Base-by-base conservation (phyloP, 92 coral and sea anemone species). In the Palythoa caribaeorum region DNA sequence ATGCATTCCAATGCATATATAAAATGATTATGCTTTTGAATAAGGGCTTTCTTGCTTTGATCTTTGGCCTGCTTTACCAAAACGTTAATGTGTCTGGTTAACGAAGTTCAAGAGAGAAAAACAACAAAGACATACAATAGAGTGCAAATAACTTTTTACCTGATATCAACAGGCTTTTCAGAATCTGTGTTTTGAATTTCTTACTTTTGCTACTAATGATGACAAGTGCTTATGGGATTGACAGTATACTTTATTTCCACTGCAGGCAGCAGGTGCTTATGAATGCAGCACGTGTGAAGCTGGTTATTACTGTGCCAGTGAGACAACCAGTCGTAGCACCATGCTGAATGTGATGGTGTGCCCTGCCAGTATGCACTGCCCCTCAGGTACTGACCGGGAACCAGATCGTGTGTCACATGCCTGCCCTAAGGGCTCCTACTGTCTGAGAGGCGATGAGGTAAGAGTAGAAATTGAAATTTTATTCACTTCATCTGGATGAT, bases 361-460 rank as follows among this genome's bases (percentile, higher is more conserved):
- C 54, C 99, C 98, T 37, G 99, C 99, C 77, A 96, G 99, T 65
- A 90, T 93, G 89, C 96, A 94, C 79, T 97, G 99, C 74, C 98
- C 98, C 4, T 91, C 98, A 2, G 96, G 98, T 10, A 89, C 94
- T 5, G 70, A 83, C 75, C 90, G 84, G 7, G 90, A 90, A n/a
- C 99, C 99, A 2, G 99, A 97, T 90, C 93, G 95, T n/a, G 90
- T 91, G 10, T 89, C 94, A 0, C 92, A 97, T 85, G 96, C 98
- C 51, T 97, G 99, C 83, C 80, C 77, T 57, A 73, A 47, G 40
- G 99, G 99, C 16, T 90, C 88, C 59, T 97, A 97, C 88, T 97
- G 99, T 88, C 92, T 95, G 3, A 90, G 97, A 79, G 99, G 99
- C 76, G 98, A 97, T 73, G 95, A 97, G 98, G 99, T 95, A 73